These are phyloP conservation scores for Hepsetus odoe DNA, from an alignment of 2,113 vertebrate species.

Conservation along the genomic window DNA sequence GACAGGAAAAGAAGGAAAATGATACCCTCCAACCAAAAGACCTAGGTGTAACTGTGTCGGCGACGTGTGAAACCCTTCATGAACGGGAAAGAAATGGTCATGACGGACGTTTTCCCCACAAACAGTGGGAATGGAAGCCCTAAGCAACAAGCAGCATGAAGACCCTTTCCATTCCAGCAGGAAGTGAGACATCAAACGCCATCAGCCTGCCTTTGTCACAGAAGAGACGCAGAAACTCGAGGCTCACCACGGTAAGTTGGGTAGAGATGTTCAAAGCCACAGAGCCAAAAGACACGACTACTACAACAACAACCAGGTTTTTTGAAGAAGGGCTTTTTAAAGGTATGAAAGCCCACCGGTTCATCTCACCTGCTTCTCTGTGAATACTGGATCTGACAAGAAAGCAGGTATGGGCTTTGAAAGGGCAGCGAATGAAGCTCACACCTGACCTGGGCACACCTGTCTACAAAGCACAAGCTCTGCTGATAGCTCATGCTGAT, in stretches of 20 bases:
- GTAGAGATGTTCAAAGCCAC: constrained; percentile 23
- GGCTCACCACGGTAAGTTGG: background rate
- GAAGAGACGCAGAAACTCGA: background rate
- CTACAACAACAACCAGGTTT: background rate
- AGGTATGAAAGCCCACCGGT: background rate
- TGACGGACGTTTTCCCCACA: background rate
- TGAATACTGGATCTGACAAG: constrained; percentile 22
- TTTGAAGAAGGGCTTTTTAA: constrained; percentile 14
- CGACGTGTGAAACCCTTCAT: background rate
- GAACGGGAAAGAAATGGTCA: background rate
- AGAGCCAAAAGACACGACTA: constrained; percentile 1
- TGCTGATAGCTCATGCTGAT: background rate
- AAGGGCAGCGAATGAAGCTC: background rate
- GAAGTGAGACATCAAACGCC: background rate
- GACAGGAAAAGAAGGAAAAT: too few species aligned
- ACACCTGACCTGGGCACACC: background rate
- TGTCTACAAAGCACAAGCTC: background rate
- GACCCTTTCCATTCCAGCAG: background rate
- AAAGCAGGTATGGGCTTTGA: constrained; percentile 3
- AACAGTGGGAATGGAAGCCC: background rate
- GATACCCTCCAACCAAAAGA: too few species aligned
- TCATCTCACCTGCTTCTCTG: background rate
- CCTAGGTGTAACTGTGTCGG: background rate
- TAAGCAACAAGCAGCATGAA: background rate
- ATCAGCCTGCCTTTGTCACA: background rate